phyloP scores from a whole-genome alignment of 1,140 invertebrate species.

The Stegodyphus mimosarum region DNA sequence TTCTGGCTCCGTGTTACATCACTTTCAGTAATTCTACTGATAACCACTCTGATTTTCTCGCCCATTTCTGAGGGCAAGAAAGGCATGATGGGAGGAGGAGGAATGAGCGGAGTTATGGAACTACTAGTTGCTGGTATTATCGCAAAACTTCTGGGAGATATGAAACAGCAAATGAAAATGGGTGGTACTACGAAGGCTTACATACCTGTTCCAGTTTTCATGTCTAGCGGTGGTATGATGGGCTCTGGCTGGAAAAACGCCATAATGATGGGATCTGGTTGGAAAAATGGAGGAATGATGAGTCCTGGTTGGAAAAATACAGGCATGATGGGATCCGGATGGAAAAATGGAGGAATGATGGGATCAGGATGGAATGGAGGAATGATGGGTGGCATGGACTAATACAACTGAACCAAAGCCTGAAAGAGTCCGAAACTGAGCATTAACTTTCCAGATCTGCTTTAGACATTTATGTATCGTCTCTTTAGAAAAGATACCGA shows the following conservation, averaged over 20 bases:
- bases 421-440: no score
- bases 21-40: neutral
- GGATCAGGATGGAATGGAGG: no score
- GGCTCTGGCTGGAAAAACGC: no score
- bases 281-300: neutral
- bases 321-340: neutral
- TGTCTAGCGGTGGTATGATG: slow-evolving; percentile 3
- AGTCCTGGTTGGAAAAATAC: no score
- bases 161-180: neutral
- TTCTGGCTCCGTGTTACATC: no score
- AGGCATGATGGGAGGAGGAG: slow-evolving; percentile 1
- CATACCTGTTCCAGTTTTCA: slow-evolving; percentile 6
- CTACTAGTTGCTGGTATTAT: slow-evolving; percentile 28
- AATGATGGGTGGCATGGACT: no score
- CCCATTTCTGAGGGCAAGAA: neutral
- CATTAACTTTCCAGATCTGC: no score
- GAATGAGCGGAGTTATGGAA: slow-evolving; percentile 9
- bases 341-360: neutral
- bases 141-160: slow-evolving; percentile 9
- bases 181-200: neutral
- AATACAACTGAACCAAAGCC: no score
- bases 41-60: neutral
- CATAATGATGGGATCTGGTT: neutral
- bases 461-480: no score
- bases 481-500: no score